Evolutionary conservation across 1,140 invertebrate species (phyloP), one percentile per base, ranked within the genome.

Genomic region (Scaptomyza graminum): DNA sequence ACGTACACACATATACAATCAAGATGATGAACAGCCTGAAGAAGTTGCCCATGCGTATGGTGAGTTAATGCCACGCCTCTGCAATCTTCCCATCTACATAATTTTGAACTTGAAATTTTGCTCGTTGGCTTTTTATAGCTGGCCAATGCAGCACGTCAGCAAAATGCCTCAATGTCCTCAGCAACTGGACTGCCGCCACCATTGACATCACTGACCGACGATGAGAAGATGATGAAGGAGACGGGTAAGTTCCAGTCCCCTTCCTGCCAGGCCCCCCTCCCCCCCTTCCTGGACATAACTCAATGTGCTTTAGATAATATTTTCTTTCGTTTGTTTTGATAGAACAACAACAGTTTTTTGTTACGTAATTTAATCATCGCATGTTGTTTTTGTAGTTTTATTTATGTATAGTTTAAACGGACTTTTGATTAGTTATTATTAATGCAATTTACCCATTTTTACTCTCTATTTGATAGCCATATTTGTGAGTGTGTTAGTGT

Each of bases 211-310:
- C 93, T 96, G 57, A 95, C 95, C n/a, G 95, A 96, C 52, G 95
- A 96, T 91, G 96, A 96, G 92, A 77, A 93, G 37, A 93, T 95
- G 82, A 96, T 96, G 95, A 95, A 94, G 92, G 95, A 96, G 89
- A 95, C 95, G 82, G 95, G 95, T 96, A 93, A 93, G 90, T 83
- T 46, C n/a, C n/a, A n/a, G n/a, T n/a, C n/a, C n/a, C n/a, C n/a
- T n/a, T n/a, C n/a, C n/a, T n/a, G n/a, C n/a, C n/a, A n/a, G 18
- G 70, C 31, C 11, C 11, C 22, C 1, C 11, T 5, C 11, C 11
- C 16, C 1, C 12, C 6, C 16, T 31, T 5, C 5, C 28, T 6
- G 18, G 13, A 28, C 63, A 41, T 13, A 37, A 9, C 41, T 18
- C n/a, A 46, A 31, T 18, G 7, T 34, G 0, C 47, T 62, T 67